Percentiles rank a stretch among this genome's conserved stretches.
phyloP scores from a whole-genome alignment of 2,888 invertebrate genomes.

The Plebejus argus region DNA sequence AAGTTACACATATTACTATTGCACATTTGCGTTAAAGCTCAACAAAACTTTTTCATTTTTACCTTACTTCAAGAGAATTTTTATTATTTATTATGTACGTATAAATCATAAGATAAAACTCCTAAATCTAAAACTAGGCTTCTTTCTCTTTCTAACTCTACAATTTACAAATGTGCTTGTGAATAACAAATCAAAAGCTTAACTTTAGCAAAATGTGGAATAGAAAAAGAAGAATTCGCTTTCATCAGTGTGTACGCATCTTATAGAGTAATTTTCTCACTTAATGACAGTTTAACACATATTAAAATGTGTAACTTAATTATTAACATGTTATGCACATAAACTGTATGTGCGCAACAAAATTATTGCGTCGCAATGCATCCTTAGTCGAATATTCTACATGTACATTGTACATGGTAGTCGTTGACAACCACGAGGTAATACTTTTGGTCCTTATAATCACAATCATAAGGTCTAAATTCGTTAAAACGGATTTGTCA shows the following conservation, averaged over 20 bases:
- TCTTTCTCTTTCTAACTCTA: no score
- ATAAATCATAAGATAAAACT: no score
- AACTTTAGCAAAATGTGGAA: background rate
- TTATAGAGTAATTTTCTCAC: background rate
- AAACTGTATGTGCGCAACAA: conserved; percentile 14
- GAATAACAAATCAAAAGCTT: no score
- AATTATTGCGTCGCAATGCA: conserved; percentile 7
- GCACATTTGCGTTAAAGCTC: no score
- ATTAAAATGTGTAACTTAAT: conserved; percentile 24
- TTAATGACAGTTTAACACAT: conserved; percentile 4
- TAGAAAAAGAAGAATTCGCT: background rate
- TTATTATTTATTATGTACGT: no score
- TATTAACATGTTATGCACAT: conserved; percentile 14
- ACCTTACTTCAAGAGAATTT: no score
- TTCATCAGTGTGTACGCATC: background rate
- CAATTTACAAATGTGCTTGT: no score
- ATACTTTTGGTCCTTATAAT: background rate
- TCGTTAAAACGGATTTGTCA: background rate
- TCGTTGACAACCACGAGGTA: background rate
- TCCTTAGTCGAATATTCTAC: conserved; percentile 19
- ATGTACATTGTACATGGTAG: conserved; percentile 10
- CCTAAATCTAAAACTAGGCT: no score
- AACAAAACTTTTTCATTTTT: no score
- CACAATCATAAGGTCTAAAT: background rate
- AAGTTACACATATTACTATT: no score